Evolutionary conservation across 2,797 vertebrate species (phyloP).

Genomic region (Chaetophractus vellerosus): DNA sequence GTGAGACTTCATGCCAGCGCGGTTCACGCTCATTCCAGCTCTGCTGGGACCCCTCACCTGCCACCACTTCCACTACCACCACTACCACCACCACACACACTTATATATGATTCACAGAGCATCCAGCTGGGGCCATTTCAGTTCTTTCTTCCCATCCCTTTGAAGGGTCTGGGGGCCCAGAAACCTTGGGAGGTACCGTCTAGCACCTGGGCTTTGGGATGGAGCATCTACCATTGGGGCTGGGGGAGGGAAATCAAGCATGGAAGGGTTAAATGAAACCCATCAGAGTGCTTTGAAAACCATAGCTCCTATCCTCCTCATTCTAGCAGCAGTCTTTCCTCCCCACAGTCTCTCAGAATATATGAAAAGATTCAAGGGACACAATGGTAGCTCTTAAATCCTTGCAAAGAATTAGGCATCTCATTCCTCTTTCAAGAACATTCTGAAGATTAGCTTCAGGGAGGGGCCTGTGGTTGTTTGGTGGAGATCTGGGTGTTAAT

Average conservation of each 20-base stretch:
- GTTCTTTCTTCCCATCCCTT: conserved; percentile 65
- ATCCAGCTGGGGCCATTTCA: conserved; percentile 75
- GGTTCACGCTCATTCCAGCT: conserved; percentile 80
- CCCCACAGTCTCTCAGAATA: conserved; percentile 9
- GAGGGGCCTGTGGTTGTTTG: neutral
- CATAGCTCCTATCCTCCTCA: neutral
- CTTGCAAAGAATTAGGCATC: neutral
- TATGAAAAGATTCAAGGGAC: neutral
- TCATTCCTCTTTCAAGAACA: conserved; percentile 1
- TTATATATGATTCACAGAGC: conserved; percentile 25
- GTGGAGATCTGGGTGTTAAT: neutral
- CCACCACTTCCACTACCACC: conserved; percentile 12
- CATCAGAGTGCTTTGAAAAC: neutral
- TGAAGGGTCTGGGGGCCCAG: conserved; percentile 80
- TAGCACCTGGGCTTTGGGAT: conserved; percentile 50
- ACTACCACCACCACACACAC: conserved; percentile 41
- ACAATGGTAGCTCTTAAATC: neutral
- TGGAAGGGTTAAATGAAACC: conserved; percentile 14
- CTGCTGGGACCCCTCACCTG: conserved; percentile 66
- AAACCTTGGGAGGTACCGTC: conserved; percentile 68
- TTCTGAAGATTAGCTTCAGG: neutral
- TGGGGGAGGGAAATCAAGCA: conserved; percentile 52
- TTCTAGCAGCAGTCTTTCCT: neutral
- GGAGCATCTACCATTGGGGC: conserved; percentile 38
- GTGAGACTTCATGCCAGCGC: conserved; percentile 89